Evolutionary conservation across 2,113 vertebrate species (phyloP).

Genomic region (Anoura caudifer): DNA sequence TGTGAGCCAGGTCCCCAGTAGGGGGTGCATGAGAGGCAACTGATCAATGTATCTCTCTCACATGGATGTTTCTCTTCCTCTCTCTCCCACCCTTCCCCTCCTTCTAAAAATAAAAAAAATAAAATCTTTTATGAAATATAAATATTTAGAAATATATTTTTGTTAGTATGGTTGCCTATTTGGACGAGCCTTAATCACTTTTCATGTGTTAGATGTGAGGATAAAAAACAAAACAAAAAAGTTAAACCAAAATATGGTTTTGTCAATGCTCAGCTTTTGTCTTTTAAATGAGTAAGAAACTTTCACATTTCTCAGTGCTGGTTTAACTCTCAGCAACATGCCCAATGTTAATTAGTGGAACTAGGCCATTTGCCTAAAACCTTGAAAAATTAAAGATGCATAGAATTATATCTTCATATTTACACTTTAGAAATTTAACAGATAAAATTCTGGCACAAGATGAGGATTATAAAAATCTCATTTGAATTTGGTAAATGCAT

Average conservation of each 20-base stretch:
- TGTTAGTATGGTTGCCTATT: background rate
- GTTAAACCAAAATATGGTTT: background rate
- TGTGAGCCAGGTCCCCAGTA: too few relatives aligned
- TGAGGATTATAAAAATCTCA: background rate
- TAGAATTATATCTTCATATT: background rate
- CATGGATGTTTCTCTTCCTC: too few relatives aligned
- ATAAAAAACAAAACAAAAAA: conserved; percentile 8
- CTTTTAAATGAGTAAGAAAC: background rate
- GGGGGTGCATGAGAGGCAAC: too few relatives aligned
- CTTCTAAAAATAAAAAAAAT: too few relatives aligned
- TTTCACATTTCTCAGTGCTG: background rate
- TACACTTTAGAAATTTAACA: background rate
- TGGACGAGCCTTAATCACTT: background rate
- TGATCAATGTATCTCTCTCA: too few relatives aligned
- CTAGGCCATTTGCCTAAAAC: background rate
- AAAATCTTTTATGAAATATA: background rate
- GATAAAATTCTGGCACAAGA: background rate
- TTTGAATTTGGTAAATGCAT: conserved; percentile 24
- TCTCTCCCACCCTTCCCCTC: too few relatives aligned
- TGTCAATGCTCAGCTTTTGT: background rate
- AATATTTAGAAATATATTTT: conserved; percentile 4
- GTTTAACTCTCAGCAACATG: background rate
- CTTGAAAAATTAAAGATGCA: background rate
- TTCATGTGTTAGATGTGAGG: background rate
- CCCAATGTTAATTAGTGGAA: background rate